Percentiles rank a stretch among this genome's conserved stretches.
phyloP scores from a whole-genome alignment of 2,888 invertebrate species.

The Acholoe squamosa region DNA sequence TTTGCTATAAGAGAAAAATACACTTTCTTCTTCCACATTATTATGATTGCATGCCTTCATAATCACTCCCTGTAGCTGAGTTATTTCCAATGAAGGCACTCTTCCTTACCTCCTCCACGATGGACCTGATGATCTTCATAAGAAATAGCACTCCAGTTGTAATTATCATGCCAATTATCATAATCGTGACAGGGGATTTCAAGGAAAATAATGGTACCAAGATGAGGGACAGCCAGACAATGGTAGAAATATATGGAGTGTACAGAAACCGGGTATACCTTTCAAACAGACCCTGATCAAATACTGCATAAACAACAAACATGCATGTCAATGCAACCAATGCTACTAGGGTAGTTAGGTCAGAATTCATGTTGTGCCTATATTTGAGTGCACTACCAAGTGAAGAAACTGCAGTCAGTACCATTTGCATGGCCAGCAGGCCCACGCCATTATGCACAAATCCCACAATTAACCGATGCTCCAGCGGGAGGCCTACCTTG shows the following conservation, averaged over 20 bases:
- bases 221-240: background rate
- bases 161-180: too few relatives aligned
- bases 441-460: conserved; percentile 33
- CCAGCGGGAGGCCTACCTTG: background rate
- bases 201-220: too few relatives aligned
- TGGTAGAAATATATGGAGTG: background rate
- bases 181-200: background rate
- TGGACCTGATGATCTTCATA: background rate
- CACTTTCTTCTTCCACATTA: background rate
- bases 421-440: background rate
- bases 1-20: too few relatives aligned
- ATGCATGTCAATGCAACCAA: background rate
- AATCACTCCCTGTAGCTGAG: background rate
- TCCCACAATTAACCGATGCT: background rate
- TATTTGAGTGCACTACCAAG: background rate
- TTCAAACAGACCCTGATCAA: background rate
- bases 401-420: background rate
- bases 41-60: background rate
- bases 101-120: background rate
- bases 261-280: background rate
- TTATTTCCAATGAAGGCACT: background rate
- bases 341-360: background rate
- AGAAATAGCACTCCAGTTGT: background rate
- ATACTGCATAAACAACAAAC: background rate
- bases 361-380: background rate